A percentile compares a stretch with the other conserved stretches of the same genome.
These are phyloP conservation scores for Drosophila lacicola DNA, from an alignment of 2,888 invertebrate species.

Conservation along the genomic window DNA sequence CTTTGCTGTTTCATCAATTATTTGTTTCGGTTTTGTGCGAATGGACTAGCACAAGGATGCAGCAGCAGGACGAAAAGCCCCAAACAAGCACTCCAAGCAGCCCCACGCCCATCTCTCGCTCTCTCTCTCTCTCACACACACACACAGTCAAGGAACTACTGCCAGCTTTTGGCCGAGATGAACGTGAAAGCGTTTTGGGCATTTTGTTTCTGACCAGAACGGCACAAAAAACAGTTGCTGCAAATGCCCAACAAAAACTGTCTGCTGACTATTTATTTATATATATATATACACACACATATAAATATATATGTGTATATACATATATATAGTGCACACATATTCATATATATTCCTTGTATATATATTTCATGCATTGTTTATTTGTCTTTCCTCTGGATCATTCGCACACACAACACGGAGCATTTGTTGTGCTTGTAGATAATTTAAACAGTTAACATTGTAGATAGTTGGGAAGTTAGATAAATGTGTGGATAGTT, in stretches of 20 bases:
- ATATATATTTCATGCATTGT: slow-evolving; percentile 25
- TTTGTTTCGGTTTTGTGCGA: slow-evolving; percentile 80
- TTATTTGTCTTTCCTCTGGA: slow-evolving; percentile 39
- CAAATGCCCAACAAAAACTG: slow-evolving; percentile 36
- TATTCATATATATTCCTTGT: slow-evolving; percentile 8
- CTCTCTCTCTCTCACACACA: background rate
- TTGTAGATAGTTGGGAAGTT: background rate
- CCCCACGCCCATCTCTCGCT: background rate
- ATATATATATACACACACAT: background rate
- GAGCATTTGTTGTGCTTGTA: slow-evolving; percentile 32
- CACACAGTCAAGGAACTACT: background rate
- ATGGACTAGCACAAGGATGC: slow-evolving; percentile 61
- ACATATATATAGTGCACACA: background rate
- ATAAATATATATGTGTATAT: background rate
- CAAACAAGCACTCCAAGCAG: slow-evolving; percentile 1
- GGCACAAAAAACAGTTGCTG: slow-evolving; percentile 13
- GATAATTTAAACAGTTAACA: slow-evolving; percentile 47
- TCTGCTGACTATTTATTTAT: slow-evolving; percentile 29
- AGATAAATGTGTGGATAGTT: slow-evolving; percentile 4
- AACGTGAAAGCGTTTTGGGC: slow-evolving; percentile 50
- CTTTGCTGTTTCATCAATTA: slow-evolving; percentile 82
- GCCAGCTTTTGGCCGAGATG: slow-evolving; percentile 5
- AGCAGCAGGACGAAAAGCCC: slow-evolving; percentile 18
- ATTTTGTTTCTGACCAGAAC: slow-evolving; percentile 43
- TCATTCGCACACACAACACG: slow-evolving; percentile 37